Conservation (phyloP, 1,140 invertebrate genomes). For the Hormaphis cornu region DNA sequence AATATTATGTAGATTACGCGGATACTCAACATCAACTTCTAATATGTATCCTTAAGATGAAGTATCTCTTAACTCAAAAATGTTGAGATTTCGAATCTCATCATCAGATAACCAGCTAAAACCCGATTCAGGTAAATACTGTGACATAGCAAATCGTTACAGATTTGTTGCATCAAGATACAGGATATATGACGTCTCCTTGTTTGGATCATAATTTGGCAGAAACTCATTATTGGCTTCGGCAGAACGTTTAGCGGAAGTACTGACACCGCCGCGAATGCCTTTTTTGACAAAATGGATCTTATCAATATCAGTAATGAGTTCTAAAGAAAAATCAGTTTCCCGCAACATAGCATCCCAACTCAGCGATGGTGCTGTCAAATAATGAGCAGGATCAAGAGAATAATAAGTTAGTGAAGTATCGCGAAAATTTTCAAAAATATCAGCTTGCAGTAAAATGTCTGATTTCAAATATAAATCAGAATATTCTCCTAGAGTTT, state of each 20-base stretch:
- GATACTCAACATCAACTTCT: background rate
- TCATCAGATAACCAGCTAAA: no score
- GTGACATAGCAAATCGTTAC: no score
- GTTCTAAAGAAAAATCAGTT: background rate
- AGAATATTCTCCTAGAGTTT: background rate
- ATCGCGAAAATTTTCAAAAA: background rate
- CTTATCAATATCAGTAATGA: background rate
- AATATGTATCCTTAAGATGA: background rate
- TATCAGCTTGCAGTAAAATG: background rate
- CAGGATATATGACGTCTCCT: no score
- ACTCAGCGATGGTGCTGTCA: background rate
- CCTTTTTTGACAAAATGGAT: background rate
- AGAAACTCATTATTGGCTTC: background rate
- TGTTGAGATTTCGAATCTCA: no score
- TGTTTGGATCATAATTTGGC: no score
- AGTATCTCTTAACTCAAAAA: no score
- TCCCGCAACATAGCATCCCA: background rate
- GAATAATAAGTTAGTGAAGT: background rate
- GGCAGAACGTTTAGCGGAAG: background rate
- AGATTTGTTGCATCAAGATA: no score
- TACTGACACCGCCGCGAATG: background rate
- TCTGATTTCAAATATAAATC: background rate
- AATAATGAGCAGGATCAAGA: background rate
- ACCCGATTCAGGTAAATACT: no score
- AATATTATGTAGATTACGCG: constrained; percentile 34